These are phyloP conservation scores for Ibycter americanus DNA, from an alignment of 2,797 vertebrate species.

Conservation along the genomic window DNA sequence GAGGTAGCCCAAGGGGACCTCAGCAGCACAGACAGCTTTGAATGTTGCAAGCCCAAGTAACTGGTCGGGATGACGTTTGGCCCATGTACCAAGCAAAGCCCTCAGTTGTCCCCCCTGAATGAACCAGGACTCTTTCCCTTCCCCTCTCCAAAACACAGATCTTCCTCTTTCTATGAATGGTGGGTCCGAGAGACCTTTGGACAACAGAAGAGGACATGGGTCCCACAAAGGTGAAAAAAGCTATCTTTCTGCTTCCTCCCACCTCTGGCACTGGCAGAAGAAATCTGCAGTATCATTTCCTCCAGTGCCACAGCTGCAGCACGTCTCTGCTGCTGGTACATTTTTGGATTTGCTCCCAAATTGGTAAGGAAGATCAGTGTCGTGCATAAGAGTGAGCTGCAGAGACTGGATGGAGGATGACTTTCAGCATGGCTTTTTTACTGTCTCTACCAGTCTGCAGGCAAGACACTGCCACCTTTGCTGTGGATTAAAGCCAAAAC, in stretches of 20 bases:
- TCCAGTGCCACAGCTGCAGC: neutral
- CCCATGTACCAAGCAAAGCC: neutral
- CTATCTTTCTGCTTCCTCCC: neutral
- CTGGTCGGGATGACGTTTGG: neutral
- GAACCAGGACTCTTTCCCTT: neutral
- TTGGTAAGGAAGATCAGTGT: accelerated
- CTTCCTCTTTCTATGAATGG: neutral
- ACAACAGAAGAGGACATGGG: neutral
- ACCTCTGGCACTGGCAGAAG: neutral
- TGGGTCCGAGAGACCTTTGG: neutral
- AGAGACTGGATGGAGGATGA: neutral
- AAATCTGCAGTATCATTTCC: neutral
- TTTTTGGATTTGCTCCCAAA: neutral
- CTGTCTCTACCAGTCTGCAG: neutral
- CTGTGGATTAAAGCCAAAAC: neutral
- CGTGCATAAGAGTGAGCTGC: neutral
- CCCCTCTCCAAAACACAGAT: neutral
- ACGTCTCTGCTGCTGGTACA: neutral
- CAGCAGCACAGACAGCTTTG: neutral
- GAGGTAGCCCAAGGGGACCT: neutral
- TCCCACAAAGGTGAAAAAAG: neutral
- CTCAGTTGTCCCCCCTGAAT: neutral
- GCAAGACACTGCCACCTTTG: neutral
- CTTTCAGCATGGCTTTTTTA: neutral
- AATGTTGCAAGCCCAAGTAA: neutral